These are phyloP conservation scores for Catostylus mosaicus DNA, from an alignment of 30 jellyfish, hydroid and myxozoan genomes.

Conservation along the genomic window DNA sequence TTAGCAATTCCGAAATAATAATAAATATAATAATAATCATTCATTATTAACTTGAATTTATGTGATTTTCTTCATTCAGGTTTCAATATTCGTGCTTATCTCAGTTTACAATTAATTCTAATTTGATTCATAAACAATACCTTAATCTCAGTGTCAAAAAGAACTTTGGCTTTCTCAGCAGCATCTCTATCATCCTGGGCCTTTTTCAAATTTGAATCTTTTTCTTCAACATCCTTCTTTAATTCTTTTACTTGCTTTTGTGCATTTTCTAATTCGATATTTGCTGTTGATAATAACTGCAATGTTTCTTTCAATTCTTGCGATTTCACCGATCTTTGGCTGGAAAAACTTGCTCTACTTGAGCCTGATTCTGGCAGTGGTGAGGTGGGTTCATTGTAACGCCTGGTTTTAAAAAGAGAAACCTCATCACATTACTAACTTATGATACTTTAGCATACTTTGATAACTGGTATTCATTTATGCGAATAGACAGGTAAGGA, in stretches of 20 bases:
- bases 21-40: no score
- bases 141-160: slow-evolving; percentile 90
- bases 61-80: no score
- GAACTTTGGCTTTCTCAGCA: slow-evolving; percentile 87
- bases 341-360: slow-evolving; percentile 47
- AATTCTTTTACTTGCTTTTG: slow-evolving; percentile 78
- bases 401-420: neutral
- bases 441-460: no score
- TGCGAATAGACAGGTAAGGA: no score
- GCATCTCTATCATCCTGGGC: slow-evolving; percentile 79
- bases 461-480: no score
- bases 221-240: slow-evolving; percentile 60
- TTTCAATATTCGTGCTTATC: no score
- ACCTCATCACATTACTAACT: no score
- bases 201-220: slow-evolving; percentile 55
- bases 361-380: slow-evolving; percentile 67
- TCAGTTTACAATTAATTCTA: no score
- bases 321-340: slow-evolving; percentile 67
- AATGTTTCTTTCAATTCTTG: slow-evolving; percentile 78
- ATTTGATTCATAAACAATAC: no score
- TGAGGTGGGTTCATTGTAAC: slow-evolving; percentile 66
- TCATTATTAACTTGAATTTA: no score
- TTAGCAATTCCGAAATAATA: no score
- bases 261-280: slow-evolving; percentile 74
- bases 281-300: slow-evolving; percentile 68